Percentiles rank a stretch among this genome's conserved stretches.
Evolutionary conservation across 2,797 vertebrate species (phyloP).

Genomic region (Sebastes minor): DNA sequence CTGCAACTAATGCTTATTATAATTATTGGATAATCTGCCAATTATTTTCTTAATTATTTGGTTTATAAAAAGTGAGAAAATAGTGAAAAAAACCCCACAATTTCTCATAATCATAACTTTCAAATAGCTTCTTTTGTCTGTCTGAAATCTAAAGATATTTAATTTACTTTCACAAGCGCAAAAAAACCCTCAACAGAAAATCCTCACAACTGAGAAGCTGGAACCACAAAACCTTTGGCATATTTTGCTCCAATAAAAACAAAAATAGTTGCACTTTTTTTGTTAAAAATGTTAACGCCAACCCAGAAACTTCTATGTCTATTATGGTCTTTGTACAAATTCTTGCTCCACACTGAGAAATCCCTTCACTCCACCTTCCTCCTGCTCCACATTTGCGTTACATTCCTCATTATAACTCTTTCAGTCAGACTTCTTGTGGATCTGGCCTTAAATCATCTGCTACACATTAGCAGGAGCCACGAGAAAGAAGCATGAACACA

Average conservation of each 20-base stretch:
- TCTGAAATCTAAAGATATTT: background rate
- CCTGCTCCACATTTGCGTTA: constrained; percentile 57
- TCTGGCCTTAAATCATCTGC: constrained; percentile 78
- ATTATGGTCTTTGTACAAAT: background rate
- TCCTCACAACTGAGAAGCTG: background rate
- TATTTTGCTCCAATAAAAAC: background rate
- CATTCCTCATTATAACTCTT: constrained; percentile 70
- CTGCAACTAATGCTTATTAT: background rate
- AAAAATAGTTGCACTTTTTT: background rate
- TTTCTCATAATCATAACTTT: background rate
- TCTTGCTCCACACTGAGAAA: background rate
- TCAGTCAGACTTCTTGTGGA: constrained; percentile 61
- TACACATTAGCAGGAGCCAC: constrained; percentile 74
- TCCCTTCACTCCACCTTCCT: constrained; percentile 17
- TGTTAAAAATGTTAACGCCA: background rate
- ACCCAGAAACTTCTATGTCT: background rate
- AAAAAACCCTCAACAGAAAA: background rate
- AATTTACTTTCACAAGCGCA: background rate
- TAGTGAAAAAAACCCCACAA: rapidly evolving
- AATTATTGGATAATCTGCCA: background rate
- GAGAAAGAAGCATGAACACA: constrained; percentile 48
- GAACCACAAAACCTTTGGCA: background rate
- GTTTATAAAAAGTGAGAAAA: background rate
- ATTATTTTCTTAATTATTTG: background rate
- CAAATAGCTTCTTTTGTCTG: background rate